Percentiles rank a stretch among this genome's conserved stretches.
Evolutionary conservation across 1,140 invertebrate genomes (phyloP).

Genomic region (Tetragonula clypearis): DNA sequence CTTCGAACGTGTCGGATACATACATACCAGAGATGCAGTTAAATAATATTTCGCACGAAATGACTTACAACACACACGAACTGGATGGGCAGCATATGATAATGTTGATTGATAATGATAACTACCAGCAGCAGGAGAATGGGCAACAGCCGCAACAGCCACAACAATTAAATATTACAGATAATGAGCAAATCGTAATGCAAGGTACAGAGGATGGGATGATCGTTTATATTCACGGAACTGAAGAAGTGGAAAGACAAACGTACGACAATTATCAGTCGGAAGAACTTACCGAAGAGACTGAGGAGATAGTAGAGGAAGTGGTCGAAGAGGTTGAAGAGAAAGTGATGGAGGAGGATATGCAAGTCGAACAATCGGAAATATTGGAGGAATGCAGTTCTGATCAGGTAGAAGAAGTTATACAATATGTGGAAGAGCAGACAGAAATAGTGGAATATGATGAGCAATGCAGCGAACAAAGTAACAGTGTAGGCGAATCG

Average conservation of each 20-base stretch:
- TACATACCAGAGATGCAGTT: conserved; percentile 70
- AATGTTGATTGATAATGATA: conserved; percentile 75
- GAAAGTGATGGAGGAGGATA: conserved; percentile 63
- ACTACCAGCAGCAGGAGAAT: conserved; percentile 65
- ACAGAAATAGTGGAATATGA: conserved; percentile 80
- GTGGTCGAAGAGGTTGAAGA: conserved; percentile 67
- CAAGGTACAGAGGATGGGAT: conserved; percentile 73
- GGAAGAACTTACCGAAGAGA: conserved; percentile 63
- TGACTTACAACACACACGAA: conserved; percentile 66
- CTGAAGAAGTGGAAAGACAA: conserved; percentile 67
- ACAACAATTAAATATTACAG: conserved; percentile 71
- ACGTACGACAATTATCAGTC: conserved; percentile 68
- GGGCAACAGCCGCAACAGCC: conserved; percentile 66
- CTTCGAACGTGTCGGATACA: conserved; percentile 24
- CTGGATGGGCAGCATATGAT: conserved; percentile 75
- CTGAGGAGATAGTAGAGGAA: conserved; percentile 64
- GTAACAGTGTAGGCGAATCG: conserved; percentile 56
- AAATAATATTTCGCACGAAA: conserved; percentile 61
- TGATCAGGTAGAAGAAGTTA: conserved; percentile 74
- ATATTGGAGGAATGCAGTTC: conserved; percentile 51
- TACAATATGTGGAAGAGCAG: conserved; percentile 79
- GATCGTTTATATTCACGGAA: conserved; percentile 78
- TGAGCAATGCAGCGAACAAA: conserved; percentile 68
- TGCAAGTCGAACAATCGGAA: conserved; percentile 51
- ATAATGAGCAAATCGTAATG: conserved; percentile 75